Evolutionary conservation across 2,888 invertebrate genomes (phyloP), one percentile per base, ranked within the genome.

Genomic region (Eledona agricola): DNA sequence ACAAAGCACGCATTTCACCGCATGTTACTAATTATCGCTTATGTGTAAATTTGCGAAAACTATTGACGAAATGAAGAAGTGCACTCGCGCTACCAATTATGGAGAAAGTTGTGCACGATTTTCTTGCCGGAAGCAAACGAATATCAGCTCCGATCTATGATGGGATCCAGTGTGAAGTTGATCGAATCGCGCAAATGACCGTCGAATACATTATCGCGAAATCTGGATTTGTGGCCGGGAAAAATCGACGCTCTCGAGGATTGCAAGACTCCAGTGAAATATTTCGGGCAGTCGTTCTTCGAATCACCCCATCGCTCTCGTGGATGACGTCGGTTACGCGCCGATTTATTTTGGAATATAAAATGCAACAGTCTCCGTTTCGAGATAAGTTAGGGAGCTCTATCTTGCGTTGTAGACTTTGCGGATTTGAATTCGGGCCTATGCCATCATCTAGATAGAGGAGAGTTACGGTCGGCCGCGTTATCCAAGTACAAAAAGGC

Each of bases 201-300:
- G 26, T 31, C 28, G 47, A 49, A 47, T 53, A 47, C 31, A 49
- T 54, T 54, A 49, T 37, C 54, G 49, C 25, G 46, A 52, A 40
- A 15, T 38, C 49, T 37, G 38, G 28, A 29, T 22, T 38, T 23
- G 29, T 31, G 23, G 25, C 9, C 29, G 17, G 49, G 40, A 40
- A 50, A 50, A 40, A 31, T 42, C 31, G 31, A 29, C 13, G 19
- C 25, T 31, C 29, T 35, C 17, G 29, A n/a, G n/a, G n/a, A n/a
- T n/a, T n/a, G n/a, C n/a, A n/a, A n/a, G n/a, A 32, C 7, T 17
- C 20, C 15, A 15, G 7, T 23, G 11, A 32, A 31, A 45, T 32
- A 45, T 45, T 15, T 32, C 26, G 9, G n/a, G 22, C 5, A 13
- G 29, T 11, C 29, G 23, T 12, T 40, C 17, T 26, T 23, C 10